Evolutionary conservation across 2,888 invertebrate genomes (phyloP).

Genomic region (Camptogramma bilineatum): DNA sequence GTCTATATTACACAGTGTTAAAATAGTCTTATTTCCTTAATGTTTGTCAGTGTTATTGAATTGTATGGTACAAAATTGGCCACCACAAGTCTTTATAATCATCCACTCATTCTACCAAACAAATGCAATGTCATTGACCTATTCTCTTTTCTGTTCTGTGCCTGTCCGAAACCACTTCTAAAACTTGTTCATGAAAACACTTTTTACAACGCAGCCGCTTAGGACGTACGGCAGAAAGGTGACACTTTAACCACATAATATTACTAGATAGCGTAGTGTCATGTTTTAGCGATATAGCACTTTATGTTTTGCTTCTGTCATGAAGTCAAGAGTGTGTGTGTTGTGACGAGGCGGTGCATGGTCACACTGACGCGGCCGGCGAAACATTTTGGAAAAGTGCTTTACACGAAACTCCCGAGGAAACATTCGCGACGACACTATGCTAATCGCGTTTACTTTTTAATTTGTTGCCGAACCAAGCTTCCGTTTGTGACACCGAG

Average conservation of each 20-base stretch:
- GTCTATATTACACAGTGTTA: too few species aligned
- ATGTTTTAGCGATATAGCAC: constrained; percentile 48
- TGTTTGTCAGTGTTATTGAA: neutral
- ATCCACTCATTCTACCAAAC: constrained; percentile 9
- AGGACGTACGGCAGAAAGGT: constrained; percentile 83
- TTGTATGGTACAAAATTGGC: neutral
- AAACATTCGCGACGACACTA: constrained; percentile 3
- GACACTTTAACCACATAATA: constrained; percentile 58
- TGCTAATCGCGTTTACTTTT: constrained; percentile 13
- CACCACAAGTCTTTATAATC: constrained; percentile 4
- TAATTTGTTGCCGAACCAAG: constrained; percentile 26
- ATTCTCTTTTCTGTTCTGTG: constrained; percentile 28
- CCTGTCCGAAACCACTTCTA: constrained; percentile 24
- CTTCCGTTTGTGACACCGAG: constrained; percentile 31
- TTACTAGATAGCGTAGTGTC: constrained; percentile 51
- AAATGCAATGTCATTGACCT: constrained; percentile 17
- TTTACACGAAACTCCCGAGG: constrained; percentile 5
- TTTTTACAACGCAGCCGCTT: constrained; percentile 83
- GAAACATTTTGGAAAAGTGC: constrained; percentile 29
- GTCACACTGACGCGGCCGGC: constrained; percentile 8
- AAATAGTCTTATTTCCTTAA: neutral
- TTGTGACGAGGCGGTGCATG: constrained; percentile 29
- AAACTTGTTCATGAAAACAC: constrained; percentile 45
- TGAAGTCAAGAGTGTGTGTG: constrained; percentile 41
- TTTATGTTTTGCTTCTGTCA: constrained; percentile 46